Evolutionary conservation across 2,797 vertebrate species (phyloP).

Genomic region (Siniperca obscura): DNA sequence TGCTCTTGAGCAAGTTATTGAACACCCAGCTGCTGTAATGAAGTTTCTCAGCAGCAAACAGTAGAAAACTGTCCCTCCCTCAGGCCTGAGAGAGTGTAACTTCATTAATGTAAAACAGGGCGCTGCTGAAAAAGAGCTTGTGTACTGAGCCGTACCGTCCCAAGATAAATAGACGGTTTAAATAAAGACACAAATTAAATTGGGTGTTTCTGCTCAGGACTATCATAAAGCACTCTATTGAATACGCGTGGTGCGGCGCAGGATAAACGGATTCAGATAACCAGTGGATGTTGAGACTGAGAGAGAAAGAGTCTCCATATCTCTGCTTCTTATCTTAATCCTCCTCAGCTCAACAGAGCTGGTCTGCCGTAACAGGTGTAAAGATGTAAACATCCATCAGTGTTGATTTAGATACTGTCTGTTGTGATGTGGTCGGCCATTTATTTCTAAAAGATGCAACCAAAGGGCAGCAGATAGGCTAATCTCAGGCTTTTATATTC

Average conservation of each 20-base stretch:
- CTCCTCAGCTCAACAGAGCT: constrained; percentile 44
- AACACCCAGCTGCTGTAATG: not conserved
- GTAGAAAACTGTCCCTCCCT: not conserved
- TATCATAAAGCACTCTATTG: not conserved
- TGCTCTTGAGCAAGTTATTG: not conserved
- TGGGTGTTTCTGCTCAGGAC: not conserved
- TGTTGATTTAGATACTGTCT: constrained; percentile 45
- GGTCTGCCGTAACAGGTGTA: constrained; percentile 36
- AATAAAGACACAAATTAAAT: not conserved
- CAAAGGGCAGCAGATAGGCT: not conserved
- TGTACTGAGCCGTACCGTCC: not conserved
- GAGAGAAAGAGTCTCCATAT: constrained; percentile 13
- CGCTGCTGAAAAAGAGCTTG: not conserved
- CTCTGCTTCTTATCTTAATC: constrained; percentile 49
- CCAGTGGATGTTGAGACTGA: constrained; percentile 25
- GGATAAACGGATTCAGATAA: not conserved
- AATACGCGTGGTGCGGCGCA: not conserved
- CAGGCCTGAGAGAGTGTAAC: not conserved
- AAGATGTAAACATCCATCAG: constrained; percentile 52
- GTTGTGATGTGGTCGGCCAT: not conserved
- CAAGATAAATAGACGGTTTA: not conserved
- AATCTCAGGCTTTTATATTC: not conserved
- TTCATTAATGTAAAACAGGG: not conserved
- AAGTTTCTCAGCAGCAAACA: not conserved
- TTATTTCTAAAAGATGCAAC: constrained; percentile 17